Evolutionary conservation across 1,140 invertebrate species (phyloP).

Genomic region (Myzus persicae): DNA sequence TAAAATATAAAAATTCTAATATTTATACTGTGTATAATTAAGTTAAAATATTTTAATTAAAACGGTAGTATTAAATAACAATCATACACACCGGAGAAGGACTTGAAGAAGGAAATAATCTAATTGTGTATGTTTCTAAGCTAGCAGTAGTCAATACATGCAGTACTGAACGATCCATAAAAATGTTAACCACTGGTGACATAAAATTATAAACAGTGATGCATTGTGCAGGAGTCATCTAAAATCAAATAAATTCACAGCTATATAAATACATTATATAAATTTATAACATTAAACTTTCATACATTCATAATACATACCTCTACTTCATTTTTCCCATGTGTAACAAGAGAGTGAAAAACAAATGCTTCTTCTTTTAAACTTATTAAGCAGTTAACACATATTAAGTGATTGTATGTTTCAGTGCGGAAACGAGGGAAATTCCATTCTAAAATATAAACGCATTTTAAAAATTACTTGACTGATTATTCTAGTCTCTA

Average conservation of each 20-base stretch:
- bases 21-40: neutral
- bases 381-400: slow-evolving; percentile 66
- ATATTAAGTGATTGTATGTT: slow-evolving; percentile 62
- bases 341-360: slow-evolving; percentile 67
- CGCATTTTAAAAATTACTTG: neutral
- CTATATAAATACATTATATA: neutral
- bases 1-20: neutral
- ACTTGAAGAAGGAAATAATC: slow-evolving; percentile 68
- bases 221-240: slow-evolving; percentile 62
- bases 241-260: slow-evolving; percentile 47
- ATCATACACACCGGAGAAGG: slow-evolving; percentile 19
- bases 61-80: neutral
- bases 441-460: slow-evolving; percentile 60
- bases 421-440: slow-evolving; percentile 59
- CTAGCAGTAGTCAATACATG: slow-evolving; percentile 80
- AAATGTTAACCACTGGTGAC: slow-evolving; percentile 72
- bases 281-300: neutral
- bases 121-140: slow-evolving; percentile 79
- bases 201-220: slow-evolving; percentile 73
- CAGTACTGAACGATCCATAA: slow-evolving; percentile 74
- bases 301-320: slow-evolving; percentile 8
- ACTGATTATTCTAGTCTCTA: neutral
- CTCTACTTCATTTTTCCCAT: slow-evolving; percentile 23
- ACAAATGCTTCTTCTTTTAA: slow-evolving; percentile 70
- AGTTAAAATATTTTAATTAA: neutral